phyloP scores from a whole-genome alignment of 2,888 invertebrate species.

The Tenthredo amoena region DNA sequence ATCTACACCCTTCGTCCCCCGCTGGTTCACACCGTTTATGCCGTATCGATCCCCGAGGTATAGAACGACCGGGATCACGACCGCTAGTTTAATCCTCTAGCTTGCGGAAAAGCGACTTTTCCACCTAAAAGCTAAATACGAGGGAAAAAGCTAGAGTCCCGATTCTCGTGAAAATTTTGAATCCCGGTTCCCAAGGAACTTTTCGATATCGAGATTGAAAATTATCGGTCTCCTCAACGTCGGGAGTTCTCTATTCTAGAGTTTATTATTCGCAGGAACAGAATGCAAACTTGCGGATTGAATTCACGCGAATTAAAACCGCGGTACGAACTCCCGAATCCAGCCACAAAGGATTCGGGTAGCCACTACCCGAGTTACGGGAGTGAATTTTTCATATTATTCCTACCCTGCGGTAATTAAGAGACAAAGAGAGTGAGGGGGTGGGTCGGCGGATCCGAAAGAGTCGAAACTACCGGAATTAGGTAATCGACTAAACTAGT shows the following conservation, averaged over 20 bases:
- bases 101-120: neutral
- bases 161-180: neutral
- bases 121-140: no score
- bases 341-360: neutral
- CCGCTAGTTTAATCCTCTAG: neutral
- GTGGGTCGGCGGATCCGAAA: no score
- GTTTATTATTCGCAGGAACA: neutral
- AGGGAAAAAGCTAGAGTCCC: no score
- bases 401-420: neutral
- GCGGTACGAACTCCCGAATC: neutral
- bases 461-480: conserved; percentile 1
- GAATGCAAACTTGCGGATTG: conserved; percentile 1
- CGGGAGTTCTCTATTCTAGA: neutral
- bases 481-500: neutral
- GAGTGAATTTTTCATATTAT: neutral
- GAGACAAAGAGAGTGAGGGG: neutral
- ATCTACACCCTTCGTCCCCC: conserved; percentile 5
- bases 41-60: conserved; percentile 33
- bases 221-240: neutral
- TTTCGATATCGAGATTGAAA: neutral
- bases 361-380: neutral
- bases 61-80: neutral
- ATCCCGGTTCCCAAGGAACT: neutral
- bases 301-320: conserved; percentile 33
- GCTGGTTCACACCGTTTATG: conserved; percentile 13